Evolutionary conservation across 2,888 invertebrate genomes (phyloP), one percentile per base, ranked within the genome.

Genomic region (Tortricodes alternella): DNA sequence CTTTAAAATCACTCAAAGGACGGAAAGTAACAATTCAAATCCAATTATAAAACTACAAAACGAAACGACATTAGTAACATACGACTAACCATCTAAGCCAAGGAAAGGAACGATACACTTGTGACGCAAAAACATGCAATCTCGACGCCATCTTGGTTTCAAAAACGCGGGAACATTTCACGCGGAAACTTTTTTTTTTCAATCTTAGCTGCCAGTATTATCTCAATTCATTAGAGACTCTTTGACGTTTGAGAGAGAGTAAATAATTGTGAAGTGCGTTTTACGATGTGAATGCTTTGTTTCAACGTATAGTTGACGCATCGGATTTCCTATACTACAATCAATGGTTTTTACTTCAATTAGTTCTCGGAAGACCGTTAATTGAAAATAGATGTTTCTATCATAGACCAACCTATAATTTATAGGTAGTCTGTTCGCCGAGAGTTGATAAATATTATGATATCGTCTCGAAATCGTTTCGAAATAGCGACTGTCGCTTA

Each of bases 81-180:
- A 18, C 50, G 50, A 44, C 6, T 56, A 56, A 21, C 29, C 44
- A 56, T 50, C 18, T 56, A 49, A 58, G 58, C 44, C 58, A 58
- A 58, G 58, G 56, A 50, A 18, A 19, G 13, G 11, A n/a, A 23
- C 13, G 51, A 39, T 53, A 44, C 49, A 56, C 44, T 37, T 44
- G 37, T 57, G 57, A 51, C 46, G 52, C 57, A 57, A 57, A 51
- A 11, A 46, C 51, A 57, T 51, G 57, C 24, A 34, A 43, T 48
- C 46, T 29, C 11, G 5, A 15, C 24, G 48, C 59, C 52, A 60
- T 60, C 57, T 60, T 60, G 29, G 44, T 44, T 53, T 43, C 43
- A 60, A 51, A 59, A 59, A 56, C 48, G 57, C 59, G 48, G 48
- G 56, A 59, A 44, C 19, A 46, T 27, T 56, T 51, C 56, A 35